Evolutionary conservation across 2,113 vertebrate genomes (phyloP).

Genomic region (Theristicus caerulescens): DNA sequence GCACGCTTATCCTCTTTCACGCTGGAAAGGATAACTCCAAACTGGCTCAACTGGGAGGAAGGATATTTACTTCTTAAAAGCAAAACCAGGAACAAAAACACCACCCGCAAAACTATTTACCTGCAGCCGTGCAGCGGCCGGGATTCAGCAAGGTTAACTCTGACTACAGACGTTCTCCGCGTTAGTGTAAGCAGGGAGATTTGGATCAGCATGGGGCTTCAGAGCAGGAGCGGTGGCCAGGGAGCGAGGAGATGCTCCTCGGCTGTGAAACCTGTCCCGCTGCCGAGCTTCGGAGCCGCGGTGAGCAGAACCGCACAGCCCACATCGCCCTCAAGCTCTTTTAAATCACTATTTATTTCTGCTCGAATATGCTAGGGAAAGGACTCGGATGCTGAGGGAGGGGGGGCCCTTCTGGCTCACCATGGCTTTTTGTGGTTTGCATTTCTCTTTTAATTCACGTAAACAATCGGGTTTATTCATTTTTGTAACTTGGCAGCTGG

Average conservation of each 20-base stretch:
- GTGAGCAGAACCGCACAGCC: not conserved
- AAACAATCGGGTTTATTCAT: not conserved
- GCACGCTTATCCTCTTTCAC: not conserved
- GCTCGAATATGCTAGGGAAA: not conserved
- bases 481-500: not conserved
- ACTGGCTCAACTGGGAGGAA: not conserved
- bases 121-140: not conserved
- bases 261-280: not conserved
- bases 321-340: fast-evolving
- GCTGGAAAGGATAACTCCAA: not conserved
- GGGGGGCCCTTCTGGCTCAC: not conserved
- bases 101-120: not conserved
- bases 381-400: fast-evolving
- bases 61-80: not conserved
- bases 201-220: not conserved
- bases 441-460: not conserved
- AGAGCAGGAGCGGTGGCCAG: not conserved
- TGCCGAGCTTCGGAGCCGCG: not conserved
- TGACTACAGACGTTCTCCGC: not conserved
- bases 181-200: not conserved
- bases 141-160: not conserved
- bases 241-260: not conserved
- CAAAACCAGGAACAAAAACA: not conserved
- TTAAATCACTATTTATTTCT: not conserved
- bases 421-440: not conserved